Evolutionary conservation across 2,888 invertebrate genomes (phyloP), one percentile per base, ranked within the genome.

Genomic region (Tenthredo amoena): DNA sequence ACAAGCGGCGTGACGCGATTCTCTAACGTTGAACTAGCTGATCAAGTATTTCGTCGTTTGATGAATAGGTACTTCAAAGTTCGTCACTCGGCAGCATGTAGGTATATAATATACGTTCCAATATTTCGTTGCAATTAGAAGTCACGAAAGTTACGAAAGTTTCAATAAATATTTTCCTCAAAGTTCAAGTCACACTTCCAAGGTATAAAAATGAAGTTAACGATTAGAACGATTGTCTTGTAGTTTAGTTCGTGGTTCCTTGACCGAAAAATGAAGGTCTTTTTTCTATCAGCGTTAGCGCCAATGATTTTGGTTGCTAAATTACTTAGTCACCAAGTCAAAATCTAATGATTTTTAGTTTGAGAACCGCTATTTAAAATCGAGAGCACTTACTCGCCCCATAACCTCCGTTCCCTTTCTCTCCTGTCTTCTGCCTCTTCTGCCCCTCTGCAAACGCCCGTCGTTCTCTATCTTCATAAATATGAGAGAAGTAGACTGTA

Each of bases 351-450:
- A 81, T 68, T 47, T 47, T n/a, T 34, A 18, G 50, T 76, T 83
- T 89, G 90, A 89, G 89, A 90, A 90, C 89, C 90, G 87, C 90
- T 90, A 90, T 88, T 88, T 86, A 86, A 88, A 89, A 88, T 90
- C 89, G 88, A 88, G 89, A 90, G 90, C 91, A 92, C 92, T 92
- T 92, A 92, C 91, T 89, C 91, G 92, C 91, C 90, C 91, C 92
- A 92, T 92, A 92, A 92, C 92, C 62, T 81, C 83, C 76, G 58
- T 58, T 79, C 77, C 83, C 84, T 85, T 86, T 86, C 71, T 71
- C 87, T 84, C 83, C 76, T 55, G 71, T 21, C 62, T 72, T 85
- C 86, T 85, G 82, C 82, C 84, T 77, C 40, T 77, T 84, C 86
- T 76, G 12, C 50, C 37, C 76, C 43, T 79, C 58, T 21, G 10